phyloP scores from a whole-genome alignment of 2,888 invertebrate species.

The Tethea ocularis region DNA sequence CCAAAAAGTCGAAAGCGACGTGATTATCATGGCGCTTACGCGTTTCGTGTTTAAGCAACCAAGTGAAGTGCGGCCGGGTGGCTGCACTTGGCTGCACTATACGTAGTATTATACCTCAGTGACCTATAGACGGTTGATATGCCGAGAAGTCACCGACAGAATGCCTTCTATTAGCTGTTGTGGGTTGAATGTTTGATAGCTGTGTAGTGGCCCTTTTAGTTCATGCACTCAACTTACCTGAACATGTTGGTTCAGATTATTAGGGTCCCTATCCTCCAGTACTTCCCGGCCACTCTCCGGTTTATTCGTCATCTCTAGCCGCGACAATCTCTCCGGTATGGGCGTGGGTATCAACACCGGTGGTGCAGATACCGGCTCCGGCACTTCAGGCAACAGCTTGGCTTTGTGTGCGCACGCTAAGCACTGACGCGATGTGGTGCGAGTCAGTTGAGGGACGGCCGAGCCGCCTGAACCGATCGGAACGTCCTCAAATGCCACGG shows the following conservation, averaged over 20 bases:
- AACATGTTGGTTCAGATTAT: slow-evolving; percentile 87
- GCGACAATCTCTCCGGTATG: slow-evolving; percentile 28
- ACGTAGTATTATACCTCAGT: too few relatives aligned
- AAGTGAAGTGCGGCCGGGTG: too few relatives aligned
- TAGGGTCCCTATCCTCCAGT: slow-evolving; percentile 88
- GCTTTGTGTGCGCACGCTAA: slow-evolving; percentile 56
- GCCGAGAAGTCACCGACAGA: too few relatives aligned
- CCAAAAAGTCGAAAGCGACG: too few relatives aligned
- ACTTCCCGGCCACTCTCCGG: slow-evolving; percentile 75
- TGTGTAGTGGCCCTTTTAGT: too few relatives aligned
- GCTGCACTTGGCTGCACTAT: too few relatives aligned
- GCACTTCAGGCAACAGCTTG: slow-evolving; percentile 56
- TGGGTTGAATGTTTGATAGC: too few relatives aligned
- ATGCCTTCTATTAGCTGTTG: too few relatives aligned
- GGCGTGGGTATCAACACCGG: slow-evolving; percentile 36
- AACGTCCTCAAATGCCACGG: slow-evolving; percentile 68
- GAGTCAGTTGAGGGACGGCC: slow-evolving; percentile 48
- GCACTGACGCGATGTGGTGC: slow-evolving; percentile 58
- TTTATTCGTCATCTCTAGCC: slow-evolving; percentile 54
- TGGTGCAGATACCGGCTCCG: slow-evolving; percentile 51
- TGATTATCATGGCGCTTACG: too few relatives aligned
- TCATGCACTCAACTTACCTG: slow-evolving; percentile 78
- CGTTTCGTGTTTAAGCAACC: too few relatives aligned
- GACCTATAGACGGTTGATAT: too few relatives aligned
- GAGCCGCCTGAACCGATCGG: slow-evolving; percentile 59